Evolutionary conservation across 1,140 invertebrate species (phyloP), one percentile per base, ranked within the genome.

Genomic region (Drosophila baimaii): DNA sequence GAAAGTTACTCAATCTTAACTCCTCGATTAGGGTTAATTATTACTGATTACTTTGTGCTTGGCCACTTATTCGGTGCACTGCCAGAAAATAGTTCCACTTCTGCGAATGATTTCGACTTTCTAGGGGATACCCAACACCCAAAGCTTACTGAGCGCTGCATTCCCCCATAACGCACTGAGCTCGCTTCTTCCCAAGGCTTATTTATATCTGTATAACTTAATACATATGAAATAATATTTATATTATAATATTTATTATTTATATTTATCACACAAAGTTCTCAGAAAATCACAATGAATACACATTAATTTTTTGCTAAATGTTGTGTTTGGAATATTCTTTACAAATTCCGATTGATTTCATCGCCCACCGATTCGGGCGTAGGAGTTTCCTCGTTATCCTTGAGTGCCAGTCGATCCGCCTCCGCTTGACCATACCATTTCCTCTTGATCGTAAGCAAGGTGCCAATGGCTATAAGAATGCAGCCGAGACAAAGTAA

Each of bases 391-490:
- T 37, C 52, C 13, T 76, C 37, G 12, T 73, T 73, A 17, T 52
- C 68, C 31, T 77, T 79, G 17, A 88, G 80, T 7, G 31, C 31
- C 7, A 46, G n/a, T 12, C 46, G 77, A 44, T 88, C 84, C 9
- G 63, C 65, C 33, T 66, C 71, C 8, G 59, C 35, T 49, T 89
- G 85, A 6, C 82, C 84, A 47, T 72, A 58, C 90, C 90, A 91
- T 23, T 73, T 78, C 19, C 77, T 70, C 8, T 86, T 85, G 5
- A 79, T 10, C 0, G 83, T 89, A 3, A 91, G 64, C 6, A 70
- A 29, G 27, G 62, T 31, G 4, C 78, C 90, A 13, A 85, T 56
- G 2, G 39, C 51, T 27, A 80, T 58, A 2, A 91, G 61, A 12
- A 90, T 70, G 54, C 63, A 69, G 25, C 83, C 90, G 17, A 91